phyloP scores from a whole-genome alignment of 23 tunicate species.

The Oikopleura vanhoeffeni region DNA sequence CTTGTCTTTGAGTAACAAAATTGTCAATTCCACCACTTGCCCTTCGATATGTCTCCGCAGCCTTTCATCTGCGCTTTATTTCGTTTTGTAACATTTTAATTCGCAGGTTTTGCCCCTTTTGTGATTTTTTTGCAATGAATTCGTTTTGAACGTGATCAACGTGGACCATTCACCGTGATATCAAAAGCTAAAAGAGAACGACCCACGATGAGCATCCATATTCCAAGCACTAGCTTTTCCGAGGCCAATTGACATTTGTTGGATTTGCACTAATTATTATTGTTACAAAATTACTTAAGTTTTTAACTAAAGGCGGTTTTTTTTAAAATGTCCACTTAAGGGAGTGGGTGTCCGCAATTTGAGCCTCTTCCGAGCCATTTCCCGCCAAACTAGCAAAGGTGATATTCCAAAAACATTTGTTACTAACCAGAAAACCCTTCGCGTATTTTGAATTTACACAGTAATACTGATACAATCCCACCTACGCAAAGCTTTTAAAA shows the following conservation, averaged over 20 bases:
- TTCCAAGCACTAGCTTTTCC: background rate
- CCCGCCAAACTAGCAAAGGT: too few species aligned
- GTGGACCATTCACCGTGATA: background rate
- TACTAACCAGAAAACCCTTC: too few species aligned
- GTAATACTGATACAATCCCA: too few species aligned
- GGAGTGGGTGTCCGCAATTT: too few species aligned
- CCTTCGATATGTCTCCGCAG: too few species aligned
- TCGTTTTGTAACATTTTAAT: background rate
- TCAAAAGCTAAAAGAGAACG: background rate
- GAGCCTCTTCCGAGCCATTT: too few species aligned
- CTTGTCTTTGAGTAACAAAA: background rate
- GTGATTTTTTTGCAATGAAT: background rate
- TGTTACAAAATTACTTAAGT: too few species aligned
- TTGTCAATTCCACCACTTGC: background rate
- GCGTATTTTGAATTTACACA: too few species aligned
- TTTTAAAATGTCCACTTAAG: too few species aligned
- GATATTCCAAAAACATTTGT: too few species aligned
- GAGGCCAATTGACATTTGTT: background rate
- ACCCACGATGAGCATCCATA: background rate
- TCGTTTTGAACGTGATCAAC: background rate
- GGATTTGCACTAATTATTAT: slow-evolving; percentile 2
- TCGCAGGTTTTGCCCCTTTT: background rate
- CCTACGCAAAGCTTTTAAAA: too few species aligned
- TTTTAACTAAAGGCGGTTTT: too few species aligned
- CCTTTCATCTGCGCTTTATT: background rate